phyloP scores from a whole-genome alignment of 2,888 invertebrate genomes.

The Eupithecia centaureata region DNA sequence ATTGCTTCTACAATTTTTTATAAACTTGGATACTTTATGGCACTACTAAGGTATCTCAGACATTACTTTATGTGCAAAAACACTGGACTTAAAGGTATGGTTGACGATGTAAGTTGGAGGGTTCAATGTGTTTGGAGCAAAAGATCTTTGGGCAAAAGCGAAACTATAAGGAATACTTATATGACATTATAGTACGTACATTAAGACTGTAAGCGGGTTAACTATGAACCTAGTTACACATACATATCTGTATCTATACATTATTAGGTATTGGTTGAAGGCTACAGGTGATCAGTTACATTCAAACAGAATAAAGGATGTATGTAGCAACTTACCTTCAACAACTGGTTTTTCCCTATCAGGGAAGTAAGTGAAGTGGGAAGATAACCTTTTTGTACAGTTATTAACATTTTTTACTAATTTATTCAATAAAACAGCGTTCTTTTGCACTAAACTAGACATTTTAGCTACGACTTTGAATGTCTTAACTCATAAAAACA shows the following conservation, averaged over 20 bases:
- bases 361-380: constrained; percentile 86
- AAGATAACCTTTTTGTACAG: constrained; percentile 66
- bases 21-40: no score
- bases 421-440: constrained; percentile 55
- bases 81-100: no score
- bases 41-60: no score
- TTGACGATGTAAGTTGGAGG: no score
- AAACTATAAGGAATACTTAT: not conserved
- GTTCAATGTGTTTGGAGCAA: not conserved
- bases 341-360: constrained; percentile 77
- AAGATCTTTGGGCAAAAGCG: not conserved
- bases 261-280: not conserved
- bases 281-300: not conserved
- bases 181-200: not conserved
- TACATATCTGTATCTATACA: no score
- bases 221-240: no score
- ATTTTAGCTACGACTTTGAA: constrained; percentile 48
- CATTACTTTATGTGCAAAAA: no score
- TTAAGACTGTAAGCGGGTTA: no score
- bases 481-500: constrained; percentile 37
- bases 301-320: not conserved
- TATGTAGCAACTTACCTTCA: constrained; percentile 66
- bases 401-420: constrained; percentile 66
- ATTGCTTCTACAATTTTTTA: no score
- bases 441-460: constrained; percentile 63